Base-by-base conservation (phyloP, 2,888 invertebrate genomes). In the Tetrapedia diversipes region DNA sequence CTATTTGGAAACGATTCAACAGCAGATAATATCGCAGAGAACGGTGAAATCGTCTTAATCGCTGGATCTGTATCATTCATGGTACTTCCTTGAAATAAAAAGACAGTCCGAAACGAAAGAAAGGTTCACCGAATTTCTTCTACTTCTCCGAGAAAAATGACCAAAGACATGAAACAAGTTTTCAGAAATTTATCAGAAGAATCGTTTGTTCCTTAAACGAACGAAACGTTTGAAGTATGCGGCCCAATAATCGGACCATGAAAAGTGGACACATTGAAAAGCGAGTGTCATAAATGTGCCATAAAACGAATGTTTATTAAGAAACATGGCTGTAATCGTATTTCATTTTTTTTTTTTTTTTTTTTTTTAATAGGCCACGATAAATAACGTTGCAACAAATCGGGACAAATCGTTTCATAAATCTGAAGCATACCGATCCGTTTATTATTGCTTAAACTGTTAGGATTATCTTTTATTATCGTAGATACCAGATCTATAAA, bases 1-100 rank as follows among this genome's bases (percentile, higher is more conserved):
- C 37, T 45, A 27, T 49, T 47, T 34, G 24, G 47, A 61, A 61
- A 11, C 47, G n/a, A 34, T 49, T 61, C 37, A 49, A 37, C n/a
- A 6, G 7, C 34, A 37, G 11, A 24, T n/a, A 47, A 49, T 37
- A n/a, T 49, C 47, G 1, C 6, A 14, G n/a, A 61, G 49, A 61
- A 61, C 24, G 11, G 16, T 14, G 37, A 3, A 16, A 4, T 47
- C 45, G 22, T 32, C 16, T 47, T 60, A 45, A 45, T 47, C 32
- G 32, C 24, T n/a, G 34, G 22, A 34, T 60, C 34, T 45, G 32
- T 32, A 32, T 45, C 24, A 45, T 24, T 16, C 22, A 16, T 14
- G 8, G 16, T 32, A 24, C 6, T 47, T 60, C 45, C 34, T 60
- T 47, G 10, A 1, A 27, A 34, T n/a, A 11, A 10, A 6, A 19